Evolutionary conservation across 2,113 vertebrate genomes (phyloP), one percentile per base, ranked within the genome.

Genomic region (Pardalotus punctatus): DNA sequence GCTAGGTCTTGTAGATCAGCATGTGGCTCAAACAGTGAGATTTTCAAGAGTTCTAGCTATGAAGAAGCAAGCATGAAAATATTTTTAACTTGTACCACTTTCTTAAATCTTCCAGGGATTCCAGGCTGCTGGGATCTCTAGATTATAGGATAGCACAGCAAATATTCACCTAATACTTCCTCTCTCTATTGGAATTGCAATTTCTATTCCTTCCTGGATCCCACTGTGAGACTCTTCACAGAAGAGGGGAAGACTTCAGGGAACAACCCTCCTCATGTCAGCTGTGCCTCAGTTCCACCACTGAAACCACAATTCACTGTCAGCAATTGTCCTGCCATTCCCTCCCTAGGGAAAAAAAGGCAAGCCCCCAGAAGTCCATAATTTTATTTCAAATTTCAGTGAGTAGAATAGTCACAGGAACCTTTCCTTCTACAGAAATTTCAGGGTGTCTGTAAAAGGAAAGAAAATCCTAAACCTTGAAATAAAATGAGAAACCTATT

Each of bases 401-500:
- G 22, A 80, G 62, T 22, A 53, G 21, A 76, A 74, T 54, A 57
- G 58, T 80, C 66, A 82, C 23, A 54, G 24, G n/a, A 79, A 5
- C 6, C 62, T 51, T 83, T 86, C 27, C 22, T 85, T n/a, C 17
- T 60, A 31, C 66, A 82, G 67, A 88, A 88, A 84, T 72, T 47
- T 77, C 82, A 64, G 25, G 24, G 43, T 61, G 56, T 56, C n/a
- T 86, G 25, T 58, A 86, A 94, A 81, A 78, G 43, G 33, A 43
- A 65, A 88, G 28, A 58, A 54, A 66, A 72, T 51, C 23, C 11
- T 65, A 81, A 80, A 79, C 29, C 42, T 84, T 92, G 72, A 87
- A 87, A 74, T 83, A 88, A 92, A 95, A 86, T 57, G 51, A 94
- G 61, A 88, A 86, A 42, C 64, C 22, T 91, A 66, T 95, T 85